Evolutionary conservation across 2,888 invertebrate genomes (phyloP).

Genomic region (Xanthorhoe designata): DNA sequence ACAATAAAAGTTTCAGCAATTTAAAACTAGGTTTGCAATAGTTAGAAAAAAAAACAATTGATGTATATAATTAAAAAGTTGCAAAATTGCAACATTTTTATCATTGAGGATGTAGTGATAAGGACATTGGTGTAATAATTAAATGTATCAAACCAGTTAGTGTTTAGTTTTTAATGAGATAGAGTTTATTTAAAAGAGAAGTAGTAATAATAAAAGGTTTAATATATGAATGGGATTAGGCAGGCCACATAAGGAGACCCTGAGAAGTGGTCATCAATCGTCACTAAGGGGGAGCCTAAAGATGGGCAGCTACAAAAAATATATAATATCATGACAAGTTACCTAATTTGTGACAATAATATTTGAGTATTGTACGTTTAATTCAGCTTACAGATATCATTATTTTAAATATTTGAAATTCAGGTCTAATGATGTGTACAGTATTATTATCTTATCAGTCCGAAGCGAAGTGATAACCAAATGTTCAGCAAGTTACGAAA

Average conservation of each 20-base stretch:
- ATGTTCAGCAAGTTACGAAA: slow-evolving; percentile 52
- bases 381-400: not conserved
- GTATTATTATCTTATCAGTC: slow-evolving; percentile 33
- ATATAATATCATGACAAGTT: too few species aligned
- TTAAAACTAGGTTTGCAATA: not conserved
- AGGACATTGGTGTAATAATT: not conserved
- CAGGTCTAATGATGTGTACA: slow-evolving; percentile 26
- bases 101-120: not conserved
- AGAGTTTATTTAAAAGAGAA: not conserved
- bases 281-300: too few species aligned
- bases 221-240: too few species aligned
- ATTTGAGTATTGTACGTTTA: not conserved
- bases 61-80: not conserved
- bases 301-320: too few species aligned
- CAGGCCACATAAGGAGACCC: too few species aligned
- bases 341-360: not conserved
- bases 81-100: not conserved
- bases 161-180: slow-evolving; percentile 1
- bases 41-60: not conserved
- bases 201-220: not conserved
- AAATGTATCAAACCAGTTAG: not conserved
- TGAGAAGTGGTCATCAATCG: too few species aligned
- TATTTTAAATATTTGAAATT: slow-evolving; percentile 26
- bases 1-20: too few species aligned
- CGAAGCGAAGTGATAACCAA: slow-evolving; percentile 52